Evolutionary conservation across 2,113 vertebrate species (phyloP).

Genomic region (Sapajus apella): DNA sequence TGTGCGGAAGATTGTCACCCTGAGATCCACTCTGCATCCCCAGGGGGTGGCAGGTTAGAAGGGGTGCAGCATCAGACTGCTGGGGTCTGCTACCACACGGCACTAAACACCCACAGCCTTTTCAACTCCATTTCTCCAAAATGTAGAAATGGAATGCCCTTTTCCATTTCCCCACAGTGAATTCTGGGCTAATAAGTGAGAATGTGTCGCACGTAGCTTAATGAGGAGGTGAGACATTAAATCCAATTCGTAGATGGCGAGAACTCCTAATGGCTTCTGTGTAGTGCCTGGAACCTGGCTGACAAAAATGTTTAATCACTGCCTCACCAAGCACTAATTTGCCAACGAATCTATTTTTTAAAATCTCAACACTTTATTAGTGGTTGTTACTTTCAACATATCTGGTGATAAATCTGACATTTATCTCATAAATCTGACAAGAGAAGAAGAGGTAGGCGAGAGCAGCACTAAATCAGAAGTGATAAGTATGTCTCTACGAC

Average conservation of each 20-base stretch:
- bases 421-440: not conserved
- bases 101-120: no score
- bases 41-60: not conserved
- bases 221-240: not conserved
- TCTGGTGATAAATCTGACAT: not conserved
- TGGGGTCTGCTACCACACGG: not conserved
- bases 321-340: not conserved
- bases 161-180: not conserved
- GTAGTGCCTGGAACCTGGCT: not conserved
- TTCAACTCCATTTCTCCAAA: not conserved
- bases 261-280: not conserved
- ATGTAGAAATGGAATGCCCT: not conserved
- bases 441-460: not conserved
- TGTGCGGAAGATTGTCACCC: not conserved
- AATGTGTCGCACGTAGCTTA: no score
- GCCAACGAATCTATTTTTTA: not conserved
- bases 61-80: fast-evolving
- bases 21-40: not conserved
- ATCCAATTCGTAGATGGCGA: not conserved
- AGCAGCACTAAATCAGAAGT: not conserved
- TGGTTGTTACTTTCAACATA: not conserved
- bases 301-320: not conserved
- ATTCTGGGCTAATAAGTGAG: not conserved
- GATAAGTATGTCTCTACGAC: not conserved
- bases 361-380: not conserved